Percentiles rank a stretch among this genome's conserved stretches.
Evolutionary conservation across 1,140 invertebrate genomes (phyloP).

Genomic region (Melitaea cinxia): DNA sequence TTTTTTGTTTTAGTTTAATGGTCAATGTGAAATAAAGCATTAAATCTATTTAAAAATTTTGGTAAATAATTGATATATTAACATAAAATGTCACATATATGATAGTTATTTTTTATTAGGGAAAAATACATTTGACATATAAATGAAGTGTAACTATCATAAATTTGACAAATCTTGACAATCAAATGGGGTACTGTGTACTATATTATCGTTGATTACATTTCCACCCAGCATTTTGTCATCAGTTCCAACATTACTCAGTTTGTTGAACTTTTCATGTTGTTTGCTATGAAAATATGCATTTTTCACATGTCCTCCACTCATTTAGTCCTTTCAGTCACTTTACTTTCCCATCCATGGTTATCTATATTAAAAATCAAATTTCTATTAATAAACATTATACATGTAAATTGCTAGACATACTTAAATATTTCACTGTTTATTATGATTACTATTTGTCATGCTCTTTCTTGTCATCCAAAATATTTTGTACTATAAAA

Average conservation of each 20-base stretch:
- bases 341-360: constrained; percentile 76
- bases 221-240: constrained; percentile 71
- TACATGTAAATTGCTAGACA: too few relatives aligned
- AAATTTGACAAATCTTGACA: constrained; percentile 57
- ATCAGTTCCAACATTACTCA: constrained; percentile 70
- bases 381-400: constrained; percentile 45
- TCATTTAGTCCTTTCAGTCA: constrained; percentile 57
- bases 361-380: constrained; percentile 63
- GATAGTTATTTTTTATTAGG: constrained; percentile 42
- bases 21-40: constrained; percentile 23
- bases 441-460: too few relatives aligned
- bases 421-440: too few relatives aligned
- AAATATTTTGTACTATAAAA: too few relatives aligned
- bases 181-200: constrained; percentile 61
- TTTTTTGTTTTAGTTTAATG: constrained; percentile 31
- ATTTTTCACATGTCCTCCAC: constrained; percentile 51
- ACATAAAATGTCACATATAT: constrained; percentile 58
- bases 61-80: constrained; percentile 33
- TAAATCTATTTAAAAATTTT: constrained; percentile 24
- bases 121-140: constrained; percentile 4
- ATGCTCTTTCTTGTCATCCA: too few relatives aligned
- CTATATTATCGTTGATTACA: constrained; percentile 78
- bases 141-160: constrained; percentile 40
- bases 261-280: constrained; percentile 59
- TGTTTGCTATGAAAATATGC: constrained; percentile 46